Conservation (phyloP, 2,797 vertebrate genomes). For the Darevskia mixta region DNA sequence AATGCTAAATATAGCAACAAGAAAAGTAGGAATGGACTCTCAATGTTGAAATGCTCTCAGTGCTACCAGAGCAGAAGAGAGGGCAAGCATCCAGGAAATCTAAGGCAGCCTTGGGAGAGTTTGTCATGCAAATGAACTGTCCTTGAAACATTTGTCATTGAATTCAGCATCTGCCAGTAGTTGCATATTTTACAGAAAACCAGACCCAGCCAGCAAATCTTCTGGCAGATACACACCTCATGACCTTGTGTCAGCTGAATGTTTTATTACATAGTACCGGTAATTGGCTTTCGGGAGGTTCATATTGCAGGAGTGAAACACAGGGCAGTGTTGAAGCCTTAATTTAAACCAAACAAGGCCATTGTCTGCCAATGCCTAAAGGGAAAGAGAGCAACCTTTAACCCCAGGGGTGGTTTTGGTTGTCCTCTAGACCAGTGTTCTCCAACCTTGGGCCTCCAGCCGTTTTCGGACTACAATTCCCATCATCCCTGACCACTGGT, state of each 20-base stretch:
- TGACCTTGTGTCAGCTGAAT: slow-evolving; percentile 4
- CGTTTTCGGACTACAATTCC: too few relatives aligned
- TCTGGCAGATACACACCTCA: slow-evolving; percentile 15
- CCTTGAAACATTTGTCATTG: neutral
- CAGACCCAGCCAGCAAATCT: slow-evolving; percentile 8
- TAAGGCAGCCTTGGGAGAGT: neutral
- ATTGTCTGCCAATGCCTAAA: neutral
- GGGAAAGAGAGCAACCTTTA: neutral
- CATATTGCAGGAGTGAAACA: neutral
- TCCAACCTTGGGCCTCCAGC: too few relatives aligned
- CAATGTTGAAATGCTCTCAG: neutral
- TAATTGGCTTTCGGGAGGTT: slow-evolving; percentile 4
- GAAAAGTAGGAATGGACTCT: neutral
- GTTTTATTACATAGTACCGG: slow-evolving; percentile 35
- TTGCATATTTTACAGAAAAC: slow-evolving; percentile 31
- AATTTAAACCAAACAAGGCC: neutral
- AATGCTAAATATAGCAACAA: neutral
- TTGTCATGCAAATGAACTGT: neutral
- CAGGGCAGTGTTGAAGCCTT: neutral
- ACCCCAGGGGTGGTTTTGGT: too few relatives aligned
- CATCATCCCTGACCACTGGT: too few relatives aligned
- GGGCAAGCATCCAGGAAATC: neutral
- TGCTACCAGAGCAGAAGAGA: neutral
- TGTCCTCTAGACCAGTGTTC: too few relatives aligned
- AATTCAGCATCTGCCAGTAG: neutral